phyloP scores from a whole-genome alignment of 2,113 vertebrate genomes.

The Actenoides lindsayi region DNA sequence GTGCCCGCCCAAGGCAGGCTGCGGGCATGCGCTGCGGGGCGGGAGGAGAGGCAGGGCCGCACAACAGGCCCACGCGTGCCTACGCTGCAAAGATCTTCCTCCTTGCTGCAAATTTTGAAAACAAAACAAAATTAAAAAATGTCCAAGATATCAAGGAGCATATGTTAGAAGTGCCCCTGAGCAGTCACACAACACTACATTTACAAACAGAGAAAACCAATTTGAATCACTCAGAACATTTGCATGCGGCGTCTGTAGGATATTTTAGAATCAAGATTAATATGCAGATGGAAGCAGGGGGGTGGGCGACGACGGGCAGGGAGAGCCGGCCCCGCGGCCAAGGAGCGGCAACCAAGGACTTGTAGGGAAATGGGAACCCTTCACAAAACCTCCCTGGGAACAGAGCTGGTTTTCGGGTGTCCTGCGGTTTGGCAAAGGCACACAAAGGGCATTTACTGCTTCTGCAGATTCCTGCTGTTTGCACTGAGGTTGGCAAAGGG shows the following conservation, averaged over 20 bases:
- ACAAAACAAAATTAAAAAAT: background rate
- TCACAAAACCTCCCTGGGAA: background rate
- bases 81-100: background rate
- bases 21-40: accelerated
- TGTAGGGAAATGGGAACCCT: background rate
- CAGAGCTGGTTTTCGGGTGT: background rate
- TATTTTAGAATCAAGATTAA: conserved; percentile 63
- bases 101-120: background rate
- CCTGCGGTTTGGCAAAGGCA: accelerated
- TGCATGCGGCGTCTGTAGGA: conserved; percentile 8
- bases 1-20: background rate
- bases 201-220: conserved; percentile 52
- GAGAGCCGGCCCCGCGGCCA: accelerated
- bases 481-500: background rate
- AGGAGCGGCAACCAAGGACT: background rate
- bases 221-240: conserved; percentile 36
- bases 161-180: conserved; percentile 29
- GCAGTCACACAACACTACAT: conserved; percentile 43
- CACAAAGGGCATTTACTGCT: background rate
- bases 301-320: background rate
- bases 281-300: background rate
- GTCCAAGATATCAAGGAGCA: conserved; percentile 9
- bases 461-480: background rate
- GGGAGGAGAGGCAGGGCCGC: background rate
- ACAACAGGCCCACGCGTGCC: background rate